Base-by-base conservation (phyloP, 2,888 invertebrate genomes). In the Phalangium opilio region DNA sequence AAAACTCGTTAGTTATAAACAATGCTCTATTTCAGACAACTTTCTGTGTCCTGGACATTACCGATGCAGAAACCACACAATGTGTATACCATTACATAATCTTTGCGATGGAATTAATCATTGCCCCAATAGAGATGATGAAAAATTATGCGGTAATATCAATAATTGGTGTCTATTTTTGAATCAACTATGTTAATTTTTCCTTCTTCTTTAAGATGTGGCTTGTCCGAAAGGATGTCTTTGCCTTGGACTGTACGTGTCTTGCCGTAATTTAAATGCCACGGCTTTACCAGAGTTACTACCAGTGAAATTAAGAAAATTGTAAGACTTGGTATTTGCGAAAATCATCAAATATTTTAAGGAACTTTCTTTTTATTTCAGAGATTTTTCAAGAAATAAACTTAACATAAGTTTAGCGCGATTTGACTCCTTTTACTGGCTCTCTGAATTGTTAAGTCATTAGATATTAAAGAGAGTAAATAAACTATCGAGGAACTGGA, bases 61-160 rank as follows among this genome's bases (percentile, higher is more conserved):
- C 49, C 56, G 57, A 27, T 61, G 62, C 35, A 55, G 54, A 45
- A 55, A 58, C 40, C 51, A 51, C 14, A 54, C 57, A 17, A 57
- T 57, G 15, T 62, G 62, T 44, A 52, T 62, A 21, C 58, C 59
- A 5, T 39, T 56, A 11, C 49, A 51, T 39, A 57, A 58, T 49
- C 40, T 59, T 1, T 62, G 62, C 38, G 59, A 62, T 47, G 59
- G 58, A 14, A 49, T 55, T 15, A 44, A 52, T 20, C 59, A 62
- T 32, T 62, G 62, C 47, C 57, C 57, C 10, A 41, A 54, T 36
- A 58, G 58, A 8, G 60, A 60, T 38, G 62, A 62, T 43, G 62
- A 62, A 55, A 46, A 50, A 34, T 48, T 60, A 8, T 60, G 60
- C 44, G 58, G 58, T 58, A 54, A 47, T n/a, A 27, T 27, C 4